phyloP scores from a whole-genome alignment of 2,113 vertebrate genomes.

The Perca flavescens region DNA sequence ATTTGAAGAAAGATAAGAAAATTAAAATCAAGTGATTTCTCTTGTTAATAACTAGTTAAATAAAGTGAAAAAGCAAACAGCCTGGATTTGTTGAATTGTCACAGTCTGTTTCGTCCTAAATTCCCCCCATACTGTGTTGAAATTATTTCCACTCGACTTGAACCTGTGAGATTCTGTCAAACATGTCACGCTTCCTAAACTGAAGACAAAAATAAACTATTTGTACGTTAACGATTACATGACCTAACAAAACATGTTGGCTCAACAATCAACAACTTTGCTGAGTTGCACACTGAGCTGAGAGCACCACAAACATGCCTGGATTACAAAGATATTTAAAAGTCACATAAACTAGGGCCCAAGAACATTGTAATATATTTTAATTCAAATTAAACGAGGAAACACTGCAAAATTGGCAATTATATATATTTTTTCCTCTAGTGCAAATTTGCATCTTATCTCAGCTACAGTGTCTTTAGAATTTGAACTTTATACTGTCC shows the following conservation, averaged over 20 bases:
- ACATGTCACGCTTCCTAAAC: constrained; percentile 22
- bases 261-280: constrained; percentile 25
- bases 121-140: background rate
- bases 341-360: background rate
- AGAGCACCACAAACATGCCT: background rate
- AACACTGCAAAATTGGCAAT: background rate
- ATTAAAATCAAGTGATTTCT: background rate
- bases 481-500: background rate
- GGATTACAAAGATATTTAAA: background rate
- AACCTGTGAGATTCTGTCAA: constrained; percentile 26
- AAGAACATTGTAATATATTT: background rate
- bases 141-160: constrained; percentile 29
- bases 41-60: background rate
- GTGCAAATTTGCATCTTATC: background rate
- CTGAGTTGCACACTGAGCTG: background rate
- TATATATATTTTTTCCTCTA: too few species aligned
- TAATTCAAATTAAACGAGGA: background rate
- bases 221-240: background rate
- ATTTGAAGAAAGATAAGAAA: background rate
- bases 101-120: background rate
- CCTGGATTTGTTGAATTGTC: background rate
- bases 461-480: background rate
- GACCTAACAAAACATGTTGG: background rate
- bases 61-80: background rate
- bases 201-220: constrained; percentile 16